Evolutionary conservation across 2,888 invertebrate species (phyloP), one percentile per base, ranked within the genome.

Genomic region (Blastobasis adustella): DNA sequence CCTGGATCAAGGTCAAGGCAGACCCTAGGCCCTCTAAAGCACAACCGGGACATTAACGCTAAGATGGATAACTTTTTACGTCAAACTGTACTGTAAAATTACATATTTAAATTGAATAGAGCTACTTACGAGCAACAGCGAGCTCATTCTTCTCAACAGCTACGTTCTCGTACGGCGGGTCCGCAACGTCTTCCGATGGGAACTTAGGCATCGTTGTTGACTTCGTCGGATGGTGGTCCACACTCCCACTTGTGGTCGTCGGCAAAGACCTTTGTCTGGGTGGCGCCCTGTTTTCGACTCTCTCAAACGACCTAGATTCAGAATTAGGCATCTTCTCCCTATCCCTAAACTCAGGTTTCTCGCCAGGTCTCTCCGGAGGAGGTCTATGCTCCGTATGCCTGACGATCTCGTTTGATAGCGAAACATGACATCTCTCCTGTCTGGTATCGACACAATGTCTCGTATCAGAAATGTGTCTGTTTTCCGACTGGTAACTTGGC

Each of bases 161-260:
- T 0, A 87, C 79, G 60, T 87, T 88, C 51, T 88, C 87, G 51
- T 88, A 88, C 1, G 85, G 82, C 0, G 86, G 79, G 44, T 86
- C 85, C 53, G 79, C 85, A 0, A 60, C 55, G 5, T 86, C 86
- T 46, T 85, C 84, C 0, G 84, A 82, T 0, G 90, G 89, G 49
- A 91, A 90, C 57, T 91, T 91, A 0, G 91, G 90, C 73, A 90
- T 90, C 0, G 91, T 91, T 4, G 80, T 90, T 0, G 91, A 91
- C 50, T 91, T 91, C 0, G 90, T 86, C 0, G 90, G 90, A 45
- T 82, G 71, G 10, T 68, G 79, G 40, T 86, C 84, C 0, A 78
- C 59, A 48, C 73, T 73, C 0, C 76, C 76, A 54, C 77, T 80
- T 0, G 79, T 83, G 0, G 79, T 71, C 1, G 85, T 71, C 0